These are phyloP conservation scores for Oscheius myriophilus DNA, from an alignment of 2,888 invertebrate genomes.

Conservation along the genomic window DNA sequence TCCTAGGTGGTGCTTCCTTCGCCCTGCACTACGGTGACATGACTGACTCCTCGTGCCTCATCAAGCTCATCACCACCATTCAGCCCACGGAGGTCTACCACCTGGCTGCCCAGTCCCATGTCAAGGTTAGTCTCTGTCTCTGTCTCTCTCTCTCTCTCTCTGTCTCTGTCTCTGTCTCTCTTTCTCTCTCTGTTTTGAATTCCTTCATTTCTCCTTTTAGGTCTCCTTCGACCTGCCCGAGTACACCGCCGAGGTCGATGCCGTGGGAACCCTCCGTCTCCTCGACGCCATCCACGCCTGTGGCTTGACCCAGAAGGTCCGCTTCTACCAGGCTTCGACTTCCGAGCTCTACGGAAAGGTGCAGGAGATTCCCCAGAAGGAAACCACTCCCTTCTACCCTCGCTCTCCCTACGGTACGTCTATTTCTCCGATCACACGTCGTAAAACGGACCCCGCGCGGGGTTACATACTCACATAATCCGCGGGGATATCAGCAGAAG, in stretches of 20 bases:
- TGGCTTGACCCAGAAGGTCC: constrained; percentile 81
- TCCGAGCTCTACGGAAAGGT: constrained; percentile 94
- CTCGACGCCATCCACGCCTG: constrained; percentile 91
- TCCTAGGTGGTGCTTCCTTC: constrained; percentile 76
- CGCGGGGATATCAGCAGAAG: background rate
- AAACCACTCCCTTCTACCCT: constrained; percentile 94
- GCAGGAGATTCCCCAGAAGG: constrained; percentile 88
- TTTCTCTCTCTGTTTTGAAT: constrained; percentile 3
- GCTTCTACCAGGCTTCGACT: constrained; percentile 93
- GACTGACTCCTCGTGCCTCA: constrained; percentile 94
- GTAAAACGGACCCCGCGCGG: background rate
- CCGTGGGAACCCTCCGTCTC: constrained; percentile 88
- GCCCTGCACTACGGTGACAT: constrained; percentile 97
- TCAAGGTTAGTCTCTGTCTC: constrained; percentile 79
- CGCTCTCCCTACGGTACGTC: constrained; percentile 90
- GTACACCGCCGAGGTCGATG: constrained; percentile 98
- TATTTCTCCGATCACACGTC: background rate
- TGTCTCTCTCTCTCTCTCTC: constrained; percentile 1
- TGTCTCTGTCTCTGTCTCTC: background rate
- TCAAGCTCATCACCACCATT: constrained; percentile 83
- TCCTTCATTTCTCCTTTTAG: constrained; percentile 71
- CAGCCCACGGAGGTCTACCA: constrained; percentile 95
- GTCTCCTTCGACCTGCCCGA: constrained; percentile 96
- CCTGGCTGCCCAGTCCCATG: constrained; percentile 97
- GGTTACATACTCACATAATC: background rate